phyloP scores from a whole-genome alignment of 1,140 invertebrate genomes.

The Halictus rubicundus region DNA sequence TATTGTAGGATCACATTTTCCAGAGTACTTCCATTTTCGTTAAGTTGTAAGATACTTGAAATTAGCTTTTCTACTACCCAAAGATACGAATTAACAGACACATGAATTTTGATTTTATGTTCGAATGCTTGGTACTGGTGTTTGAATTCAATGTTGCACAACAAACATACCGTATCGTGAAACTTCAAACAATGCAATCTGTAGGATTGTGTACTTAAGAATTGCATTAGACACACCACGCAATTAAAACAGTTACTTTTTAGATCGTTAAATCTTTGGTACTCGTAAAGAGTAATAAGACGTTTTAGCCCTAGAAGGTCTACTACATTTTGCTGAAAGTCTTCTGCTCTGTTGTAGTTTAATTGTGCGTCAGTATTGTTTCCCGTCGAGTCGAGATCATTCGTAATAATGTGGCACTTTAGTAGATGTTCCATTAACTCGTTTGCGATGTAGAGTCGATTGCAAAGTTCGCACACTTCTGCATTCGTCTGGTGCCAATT shows the following conservation, averaged over 20 bases:
- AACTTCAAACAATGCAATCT: constrained; percentile 14
- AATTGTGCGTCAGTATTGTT: neutral
- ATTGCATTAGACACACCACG: neutral
- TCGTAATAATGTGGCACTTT: neutral
- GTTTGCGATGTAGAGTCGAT: neutral
- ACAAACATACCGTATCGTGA: constrained; percentile 19
- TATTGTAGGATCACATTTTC: constrained; percentile 9
- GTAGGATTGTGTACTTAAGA: neutral
- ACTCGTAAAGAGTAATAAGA: constrained; percentile 10
- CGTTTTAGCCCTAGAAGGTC: constrained; percentile 3
- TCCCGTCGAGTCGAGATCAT: neutral
- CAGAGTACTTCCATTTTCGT: neutral
- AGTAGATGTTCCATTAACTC: constrained; percentile 11
- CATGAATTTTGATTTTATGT: constrained; percentile 27
- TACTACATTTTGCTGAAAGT: neutral
- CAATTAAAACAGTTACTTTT: neutral
- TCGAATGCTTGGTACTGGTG: constrained; percentile 19
- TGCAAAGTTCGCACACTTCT: constrained; percentile 12
- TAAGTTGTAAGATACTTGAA: neutral
- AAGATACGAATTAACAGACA: neutral
- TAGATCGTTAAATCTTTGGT: constrained; percentile 11
- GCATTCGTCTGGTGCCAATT: neutral
- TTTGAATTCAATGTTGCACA: constrained; percentile 24
- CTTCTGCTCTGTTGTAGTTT: neutral
- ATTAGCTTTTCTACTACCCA: constrained; percentile 13